Percentiles rank a stretch among this genome's conserved stretches.
These are phyloP conservation scores for Atethmia centrago DNA, from an alignment of 2,888 invertebrate species.

Conservation along the genomic window DNA sequence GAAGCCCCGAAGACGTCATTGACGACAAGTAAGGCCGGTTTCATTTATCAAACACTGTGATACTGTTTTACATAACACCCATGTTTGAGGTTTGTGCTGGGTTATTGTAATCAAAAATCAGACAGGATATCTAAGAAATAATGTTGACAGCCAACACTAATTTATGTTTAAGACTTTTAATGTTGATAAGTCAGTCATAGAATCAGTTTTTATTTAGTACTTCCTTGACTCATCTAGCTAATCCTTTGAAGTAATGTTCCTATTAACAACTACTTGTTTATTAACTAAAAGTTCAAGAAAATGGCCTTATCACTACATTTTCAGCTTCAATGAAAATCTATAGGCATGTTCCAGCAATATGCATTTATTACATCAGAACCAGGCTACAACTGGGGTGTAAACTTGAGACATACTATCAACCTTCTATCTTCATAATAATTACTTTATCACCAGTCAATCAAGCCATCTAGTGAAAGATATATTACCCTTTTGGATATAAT, in stretches of 20 bases:
- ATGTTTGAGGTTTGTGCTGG: constrained; percentile 4
- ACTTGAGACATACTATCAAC: background rate
- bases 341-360: background rate
- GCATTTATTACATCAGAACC: background rate
- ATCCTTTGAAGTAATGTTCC: background rate
- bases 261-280: background rate
- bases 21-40: constrained; percentile 90
- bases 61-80: constrained; percentile 67
- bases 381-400: background rate
- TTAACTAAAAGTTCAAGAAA: background rate
- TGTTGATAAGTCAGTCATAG: background rate
- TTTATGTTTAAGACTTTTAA: background rate
- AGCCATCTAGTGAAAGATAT: background rate
- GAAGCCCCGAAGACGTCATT: constrained; percentile 94
- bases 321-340: constrained; percentile 14
- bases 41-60: constrained; percentile 51
- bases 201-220: background rate
- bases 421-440: background rate
- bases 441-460: background rate
- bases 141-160: background rate
- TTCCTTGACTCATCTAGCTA: background rate
- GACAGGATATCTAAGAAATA: background rate
- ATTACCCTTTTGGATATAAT: background rate
- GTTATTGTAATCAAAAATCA: constrained; percentile 22
- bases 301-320: constrained; percentile 2